Evolutionary conservation across 2,113 vertebrate species (phyloP).

Genomic region (Mus musculus): DNA sequence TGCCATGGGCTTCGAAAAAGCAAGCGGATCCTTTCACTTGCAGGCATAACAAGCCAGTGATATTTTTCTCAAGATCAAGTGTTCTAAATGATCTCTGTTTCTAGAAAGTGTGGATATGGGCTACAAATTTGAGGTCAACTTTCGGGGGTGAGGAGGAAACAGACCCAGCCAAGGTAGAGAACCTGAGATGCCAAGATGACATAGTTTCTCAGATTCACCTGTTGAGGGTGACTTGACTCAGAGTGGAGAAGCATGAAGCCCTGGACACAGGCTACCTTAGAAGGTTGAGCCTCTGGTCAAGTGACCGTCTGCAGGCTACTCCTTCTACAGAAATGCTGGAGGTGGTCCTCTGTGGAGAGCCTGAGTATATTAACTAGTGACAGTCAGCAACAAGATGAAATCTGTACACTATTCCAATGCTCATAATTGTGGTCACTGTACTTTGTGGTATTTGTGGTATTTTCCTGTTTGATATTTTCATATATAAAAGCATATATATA

Average conservation of each 20-base stretch:
- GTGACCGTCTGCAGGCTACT: not conserved
- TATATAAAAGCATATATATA: not conserved
- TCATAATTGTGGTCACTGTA: not conserved
- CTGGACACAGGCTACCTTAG: not conserved
- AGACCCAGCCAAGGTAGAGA: not conserved
- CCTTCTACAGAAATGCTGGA: not conserved
- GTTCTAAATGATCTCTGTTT: not conserved
- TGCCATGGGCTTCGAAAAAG: not conserved
- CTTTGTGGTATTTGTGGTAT: not conserved
- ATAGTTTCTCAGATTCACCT: not conserved
- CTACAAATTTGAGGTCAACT: not conserved
- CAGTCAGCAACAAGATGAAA: not conserved
- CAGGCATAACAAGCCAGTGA: not conserved
- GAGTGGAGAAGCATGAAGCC: not conserved
- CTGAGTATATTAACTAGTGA: not conserved
- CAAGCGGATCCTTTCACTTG: not conserved
- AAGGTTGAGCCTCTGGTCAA: not conserved
- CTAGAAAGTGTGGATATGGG: not conserved
- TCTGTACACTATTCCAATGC: not conserved
- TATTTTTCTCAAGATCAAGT: not conserved
- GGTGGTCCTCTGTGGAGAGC: not conserved
- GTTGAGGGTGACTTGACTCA: not conserved
- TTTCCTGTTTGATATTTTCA: conserved; percentile 19
- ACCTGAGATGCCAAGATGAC: not conserved
- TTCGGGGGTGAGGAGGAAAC: not conserved